Evolutionary conservation across 2,888 invertebrate species (phyloP).

Genomic region (Hydropsyche betteni): DNA sequence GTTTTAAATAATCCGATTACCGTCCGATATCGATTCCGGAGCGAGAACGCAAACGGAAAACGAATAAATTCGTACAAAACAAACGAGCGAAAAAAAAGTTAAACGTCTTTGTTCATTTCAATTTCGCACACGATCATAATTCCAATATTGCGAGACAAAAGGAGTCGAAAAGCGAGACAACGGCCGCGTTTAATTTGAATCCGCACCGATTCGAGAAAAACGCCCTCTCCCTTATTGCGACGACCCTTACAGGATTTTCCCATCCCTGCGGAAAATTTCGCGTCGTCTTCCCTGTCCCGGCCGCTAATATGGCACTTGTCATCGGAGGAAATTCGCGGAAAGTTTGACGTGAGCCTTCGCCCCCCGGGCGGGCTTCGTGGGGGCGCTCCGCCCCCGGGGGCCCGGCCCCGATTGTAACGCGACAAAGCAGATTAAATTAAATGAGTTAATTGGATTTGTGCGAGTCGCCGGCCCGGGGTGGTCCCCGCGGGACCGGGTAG

Average conservation of each 20-base stretch:
- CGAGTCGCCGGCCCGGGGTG: slow-evolving; percentile 59
- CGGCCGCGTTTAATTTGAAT: slow-evolving; percentile 29
- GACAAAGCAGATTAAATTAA: slow-evolving; percentile 60
- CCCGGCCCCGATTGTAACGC: slow-evolving; percentile 36
- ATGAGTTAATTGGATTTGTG: slow-evolving; percentile 68
- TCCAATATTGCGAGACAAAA: background rate
- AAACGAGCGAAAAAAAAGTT: background rate
- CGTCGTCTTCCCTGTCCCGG: background rate
- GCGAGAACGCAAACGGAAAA: background rate
- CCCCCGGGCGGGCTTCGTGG: background rate
- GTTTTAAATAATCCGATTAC: too few species aligned
- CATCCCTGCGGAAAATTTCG: background rate
- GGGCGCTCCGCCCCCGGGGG: background rate
- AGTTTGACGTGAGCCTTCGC: slow-evolving; percentile 22
- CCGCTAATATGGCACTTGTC: slow-evolving; percentile 36
- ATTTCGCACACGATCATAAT: too few species aligned
- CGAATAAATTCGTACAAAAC: background rate
- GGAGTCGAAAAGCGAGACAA: slow-evolving; percentile 21
- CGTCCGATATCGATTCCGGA: too few species aligned
- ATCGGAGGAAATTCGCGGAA: slow-evolving; percentile 38
- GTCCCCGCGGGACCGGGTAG: background rate
- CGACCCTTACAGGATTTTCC: background rate
- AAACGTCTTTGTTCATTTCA: background rate
- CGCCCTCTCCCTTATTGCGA: too few species aligned
- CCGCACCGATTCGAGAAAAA: slow-evolving; percentile 17